Base-by-base conservation (phyloP, 2,888 invertebrate genomes). In the Mellilla xanthometata region DNA sequence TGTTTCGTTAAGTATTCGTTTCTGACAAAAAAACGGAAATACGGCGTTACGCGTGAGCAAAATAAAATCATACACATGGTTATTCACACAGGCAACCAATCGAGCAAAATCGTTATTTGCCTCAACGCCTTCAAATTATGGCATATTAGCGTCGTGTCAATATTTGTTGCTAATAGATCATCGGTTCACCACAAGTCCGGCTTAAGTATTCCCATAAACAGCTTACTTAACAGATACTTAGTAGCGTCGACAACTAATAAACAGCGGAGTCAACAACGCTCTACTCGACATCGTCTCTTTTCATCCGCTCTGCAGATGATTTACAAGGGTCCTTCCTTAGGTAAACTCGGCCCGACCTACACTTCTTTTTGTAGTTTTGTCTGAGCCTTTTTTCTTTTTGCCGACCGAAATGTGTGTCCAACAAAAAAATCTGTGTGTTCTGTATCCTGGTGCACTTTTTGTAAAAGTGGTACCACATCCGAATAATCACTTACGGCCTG, bases 261-360 rank as follows among this genome's bases (percentile, higher is more conserved):
- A 84, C 81, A 83, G 72, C 75, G 75, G 65, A 87, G 86, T 87
- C 86, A 87, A 88, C 85, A 85, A 71, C 76, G 81, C 79, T 83
- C 72, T 69, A 78, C 72, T 70, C 76, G 69, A 71, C 65, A 78
- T 75, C 73, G 69, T 68, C 68, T 75, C 76, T 80, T 86, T 87
- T 86, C 84, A 83, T 80, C 76, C 76, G 66, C 70, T 65, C 74
- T 75, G 77, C 75, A 78, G 85, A 88, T 88, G 89, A 88, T 88
- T 88, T 89, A 88, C 87, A 88, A 87, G 89, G 89, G 84, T 79
- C 87, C 84, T 84, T 85, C 75, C 83, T 88, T 88, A 85, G 89
- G 89, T 87, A 88, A 87, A 86, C 85, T 81, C 68, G 75, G 74
- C 58, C 72, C 84, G 83, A 79, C 78, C 81, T 84, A 75, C 73